These are phyloP conservation scores for Tupaia chinensis DNA, from an alignment of 2,113 vertebrate genomes.

Conservation along the genomic window DNA sequence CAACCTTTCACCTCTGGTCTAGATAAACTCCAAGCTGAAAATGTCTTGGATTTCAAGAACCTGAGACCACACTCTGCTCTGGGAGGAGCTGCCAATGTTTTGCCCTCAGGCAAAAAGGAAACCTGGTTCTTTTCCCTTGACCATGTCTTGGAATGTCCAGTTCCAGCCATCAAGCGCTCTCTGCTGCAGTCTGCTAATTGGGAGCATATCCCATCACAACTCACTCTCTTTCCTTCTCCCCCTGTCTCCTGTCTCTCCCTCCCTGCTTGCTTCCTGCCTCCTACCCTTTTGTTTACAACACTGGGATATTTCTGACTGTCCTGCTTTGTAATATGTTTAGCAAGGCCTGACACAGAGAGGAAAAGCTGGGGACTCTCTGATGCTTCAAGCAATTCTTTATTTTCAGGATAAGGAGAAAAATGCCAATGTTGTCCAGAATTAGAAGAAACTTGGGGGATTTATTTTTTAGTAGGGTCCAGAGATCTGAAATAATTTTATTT, in stretches of 20 bases:
- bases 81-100: conserved; percentile 78
- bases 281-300: conserved; percentile 68
- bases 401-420: conserved; percentile 63
- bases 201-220: conserved; percentile 78
- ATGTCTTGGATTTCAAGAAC: background rate
- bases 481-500: background rate
- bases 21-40: background rate
- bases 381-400: conserved; percentile 74
- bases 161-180: conserved; percentile 75
- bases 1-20: conserved; percentile 27
- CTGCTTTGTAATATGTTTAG: conserved; percentile 80
- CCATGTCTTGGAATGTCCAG: conserved; percentile 79
- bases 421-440: conserved; percentile 61
- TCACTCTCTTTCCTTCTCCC: background rate
- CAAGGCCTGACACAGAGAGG: conserved; percentile 76
- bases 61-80: conserved; percentile 47
- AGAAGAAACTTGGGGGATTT: conserved; percentile 27
- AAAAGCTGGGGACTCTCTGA: conserved; percentile 41
- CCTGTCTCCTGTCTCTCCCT: too few relatives aligned
- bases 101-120: conserved; percentile 83
- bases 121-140: conserved; percentile 80
- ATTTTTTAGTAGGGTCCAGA: background rate
- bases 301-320: conserved; percentile 73
- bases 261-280: background rate
- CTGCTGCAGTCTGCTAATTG: conserved; percentile 82